Base-by-base conservation (phyloP, 1,140 invertebrate species). In the Polyergus mexicanus region DNA sequence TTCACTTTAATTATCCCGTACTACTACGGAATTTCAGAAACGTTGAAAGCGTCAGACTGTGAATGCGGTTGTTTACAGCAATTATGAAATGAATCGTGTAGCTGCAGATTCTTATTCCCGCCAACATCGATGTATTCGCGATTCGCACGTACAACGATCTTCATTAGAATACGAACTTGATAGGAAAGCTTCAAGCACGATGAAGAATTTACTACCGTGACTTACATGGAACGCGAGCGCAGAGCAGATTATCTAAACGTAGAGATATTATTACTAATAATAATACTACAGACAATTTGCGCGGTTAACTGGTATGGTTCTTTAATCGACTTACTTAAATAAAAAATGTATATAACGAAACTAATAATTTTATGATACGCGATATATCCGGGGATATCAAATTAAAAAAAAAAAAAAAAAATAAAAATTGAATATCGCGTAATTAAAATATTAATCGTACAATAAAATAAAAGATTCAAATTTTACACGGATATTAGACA, bases 1-100 rank as follows among this genome's bases (percentile, higher is more conserved):
- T 88, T 88, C 84, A 86, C 76, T 88, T 88, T n/a, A n/a, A 88
- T 86, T 76, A n/a, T 86, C 54, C 60, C 69, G 62, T 69, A 69
- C 68, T 54, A 47, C 25, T 19, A 76, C 71, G 71, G 44, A 76
- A 86, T 88, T 88, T 77, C 84, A 81, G 85, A 88, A 88, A 86
- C 77, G 85, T 86, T 65, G 85, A 86, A 88, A 83, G 60, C 77
- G 72, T 86, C 58, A 58, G 71, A 35, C 58, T 69, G 16, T 51
- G 71, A 5, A 80, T 58, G 68, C 60, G 65, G 44, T 88, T 86
- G 77, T 88, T 86, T 88, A 84, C 83, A n/a, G 85, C 71, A 77
- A 88, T 88, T 88, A 88, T 77, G 62, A 68, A 35, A 47, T 78
- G 56, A 76, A 25, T 77, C 85, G 11, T 81, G 58, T 86, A 86